These are phyloP conservation scores for Conus canariensis DNA, from an alignment of 2,888 invertebrate genomes.

Conservation along the genomic window DNA sequence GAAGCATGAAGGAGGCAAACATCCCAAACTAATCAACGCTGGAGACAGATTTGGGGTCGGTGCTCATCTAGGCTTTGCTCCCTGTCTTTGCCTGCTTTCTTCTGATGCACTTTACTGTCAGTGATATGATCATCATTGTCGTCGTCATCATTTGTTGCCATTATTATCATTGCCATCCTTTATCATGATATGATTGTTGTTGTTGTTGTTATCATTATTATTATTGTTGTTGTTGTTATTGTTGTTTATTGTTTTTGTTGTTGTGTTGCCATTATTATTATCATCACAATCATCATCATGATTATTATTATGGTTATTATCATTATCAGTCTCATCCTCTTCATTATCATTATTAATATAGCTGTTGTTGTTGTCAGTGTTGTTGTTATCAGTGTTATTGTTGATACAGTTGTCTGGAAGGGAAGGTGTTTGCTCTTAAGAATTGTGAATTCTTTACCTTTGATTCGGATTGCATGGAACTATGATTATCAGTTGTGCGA, in stretches of 20 bases:
- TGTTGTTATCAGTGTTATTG: too few relatives aligned
- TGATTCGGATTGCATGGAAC: too few relatives aligned
- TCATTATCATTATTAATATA: too few relatives aligned
- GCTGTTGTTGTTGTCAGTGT: too few relatives aligned
- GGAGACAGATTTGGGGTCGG: constrained; percentile 74
- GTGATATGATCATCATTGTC: background rate
- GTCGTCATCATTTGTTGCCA: background rate
- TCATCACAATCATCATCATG: background rate
- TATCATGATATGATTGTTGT: background rate
- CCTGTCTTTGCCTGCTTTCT: background rate
- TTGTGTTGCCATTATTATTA: too few relatives aligned
- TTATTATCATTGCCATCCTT: background rate
- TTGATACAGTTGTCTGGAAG: too few relatives aligned
- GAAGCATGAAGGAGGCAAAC: constrained; percentile 66
- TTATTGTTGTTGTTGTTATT: background rate
- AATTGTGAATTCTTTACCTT: too few relatives aligned
- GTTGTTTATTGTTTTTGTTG: background rate
- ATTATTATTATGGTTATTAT: too few relatives aligned
- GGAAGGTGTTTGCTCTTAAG: too few relatives aligned
- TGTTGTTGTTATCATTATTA: background rate
- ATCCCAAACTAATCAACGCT: constrained; percentile 67
- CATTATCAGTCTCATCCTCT: too few relatives aligned
- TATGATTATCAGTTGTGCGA: too few relatives aligned
- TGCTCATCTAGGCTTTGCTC: background rate
- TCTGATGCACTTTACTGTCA: background rate